These are phyloP conservation scores for Parasteatoda lunata DNA, from an alignment of 2,888 invertebrate species.

Conservation along the genomic window DNA sequence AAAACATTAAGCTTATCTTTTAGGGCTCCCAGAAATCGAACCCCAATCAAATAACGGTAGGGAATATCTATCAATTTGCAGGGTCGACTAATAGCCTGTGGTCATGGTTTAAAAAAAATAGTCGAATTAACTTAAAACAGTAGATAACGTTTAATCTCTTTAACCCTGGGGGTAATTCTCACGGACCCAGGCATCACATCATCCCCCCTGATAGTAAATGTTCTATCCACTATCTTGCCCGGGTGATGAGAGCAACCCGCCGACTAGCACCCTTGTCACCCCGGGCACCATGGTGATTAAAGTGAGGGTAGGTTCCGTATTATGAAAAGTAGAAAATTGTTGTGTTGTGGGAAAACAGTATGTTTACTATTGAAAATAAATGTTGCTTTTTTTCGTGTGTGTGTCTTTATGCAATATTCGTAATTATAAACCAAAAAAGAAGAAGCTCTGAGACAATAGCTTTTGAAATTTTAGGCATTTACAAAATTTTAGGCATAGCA, in stretches of 20 bases:
- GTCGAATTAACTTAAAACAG: background rate
- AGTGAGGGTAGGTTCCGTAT: too few relatives aligned
- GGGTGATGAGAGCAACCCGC: background rate
- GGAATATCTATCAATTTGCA: constrained; percentile 20
- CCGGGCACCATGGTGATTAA: constrained; percentile 3
- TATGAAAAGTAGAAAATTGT: too few relatives aligned
- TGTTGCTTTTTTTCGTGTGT: too few relatives aligned
- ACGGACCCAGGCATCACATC: constrained; percentile 16
- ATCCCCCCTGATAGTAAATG: background rate
- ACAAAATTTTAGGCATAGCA: too few relatives aligned
- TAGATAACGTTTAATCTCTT: constrained; percentile 54
- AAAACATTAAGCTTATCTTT: background rate
- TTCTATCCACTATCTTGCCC: background rate
- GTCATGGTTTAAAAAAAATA: constrained; percentile 23
- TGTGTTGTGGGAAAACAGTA: too few relatives aligned
- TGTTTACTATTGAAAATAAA: too few relatives aligned
- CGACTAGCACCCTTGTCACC: constrained; percentile 18
- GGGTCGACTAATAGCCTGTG: constrained; percentile 40
- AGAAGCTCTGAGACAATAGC: too few relatives aligned
- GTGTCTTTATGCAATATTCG: too few relatives aligned
- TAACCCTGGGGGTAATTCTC: constrained; percentile 41
- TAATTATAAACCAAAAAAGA: too few relatives aligned
- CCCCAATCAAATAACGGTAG: background rate
- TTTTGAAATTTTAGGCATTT: too few relatives aligned
- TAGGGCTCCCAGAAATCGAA: background rate